These are phyloP conservation scores for Labeo rohita DNA, from an alignment of 2,113 vertebrate genomes.

Conservation along the genomic window DNA sequence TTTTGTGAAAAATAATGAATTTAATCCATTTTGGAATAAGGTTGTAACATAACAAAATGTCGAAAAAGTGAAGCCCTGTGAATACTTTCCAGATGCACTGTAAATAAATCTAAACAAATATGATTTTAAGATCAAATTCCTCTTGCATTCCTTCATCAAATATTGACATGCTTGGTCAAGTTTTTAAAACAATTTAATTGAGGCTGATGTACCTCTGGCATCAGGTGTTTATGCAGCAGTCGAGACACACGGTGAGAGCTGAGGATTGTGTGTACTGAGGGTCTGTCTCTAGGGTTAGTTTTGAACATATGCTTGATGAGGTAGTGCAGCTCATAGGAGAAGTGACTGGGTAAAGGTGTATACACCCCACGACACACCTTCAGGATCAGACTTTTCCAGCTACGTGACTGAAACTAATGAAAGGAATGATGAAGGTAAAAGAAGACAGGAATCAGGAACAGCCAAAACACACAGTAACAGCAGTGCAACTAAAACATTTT, in stretches of 20 bases:
- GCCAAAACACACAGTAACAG: neutral
- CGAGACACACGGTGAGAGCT: constrained; percentile 76
- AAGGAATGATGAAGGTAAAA: constrained; percentile 22
- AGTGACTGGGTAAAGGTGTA: constrained; percentile 81
- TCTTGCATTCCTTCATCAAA: neutral
- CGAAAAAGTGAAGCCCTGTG: no score
- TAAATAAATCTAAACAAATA: neutral
- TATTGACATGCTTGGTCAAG: neutral
- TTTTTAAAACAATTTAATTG: neutral
- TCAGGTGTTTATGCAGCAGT: constrained; percentile 72
- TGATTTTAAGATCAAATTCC: neutral
- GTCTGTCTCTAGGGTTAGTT: constrained; percentile 84
- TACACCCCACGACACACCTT: constrained; percentile 90
- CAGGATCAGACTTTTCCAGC: constrained; percentile 92
- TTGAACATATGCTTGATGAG: constrained; percentile 93
- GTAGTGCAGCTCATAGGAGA: constrained; percentile 86
- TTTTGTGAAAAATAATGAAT: no score
- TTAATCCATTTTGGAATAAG: no score
- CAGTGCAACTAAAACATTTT: neutral
- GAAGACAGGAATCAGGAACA: neutral
- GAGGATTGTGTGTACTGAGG: constrained; percentile 88
- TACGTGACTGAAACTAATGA: constrained; percentile 88
- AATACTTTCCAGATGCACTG: no score
- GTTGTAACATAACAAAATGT: no score
- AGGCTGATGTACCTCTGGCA: constrained; percentile 76